Evolutionary conservation across 2,797 vertebrate species (phyloP).

Genomic region (Chiroxiphia lanceolata): DNA sequence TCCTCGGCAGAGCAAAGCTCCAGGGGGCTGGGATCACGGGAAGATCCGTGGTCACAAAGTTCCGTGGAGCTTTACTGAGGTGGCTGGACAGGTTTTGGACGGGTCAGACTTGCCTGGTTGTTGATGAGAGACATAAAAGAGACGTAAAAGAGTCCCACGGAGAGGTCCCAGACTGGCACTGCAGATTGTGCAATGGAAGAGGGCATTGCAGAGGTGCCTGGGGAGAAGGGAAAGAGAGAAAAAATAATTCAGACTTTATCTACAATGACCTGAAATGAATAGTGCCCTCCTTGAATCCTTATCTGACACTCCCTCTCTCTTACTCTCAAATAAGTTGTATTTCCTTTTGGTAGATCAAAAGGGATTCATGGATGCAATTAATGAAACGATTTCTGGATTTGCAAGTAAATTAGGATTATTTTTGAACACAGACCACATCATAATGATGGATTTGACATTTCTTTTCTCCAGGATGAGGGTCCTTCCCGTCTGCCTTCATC

Average conservation of each 20-base stretch:
- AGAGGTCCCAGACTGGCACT: fast-evolving
- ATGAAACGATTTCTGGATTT: background rate
- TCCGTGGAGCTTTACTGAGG: fast-evolving
- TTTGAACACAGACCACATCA: background rate
- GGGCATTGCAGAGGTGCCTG: background rate
- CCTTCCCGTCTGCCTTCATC: background rate
- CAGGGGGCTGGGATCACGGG: background rate
- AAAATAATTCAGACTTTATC: background rate
- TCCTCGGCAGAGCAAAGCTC: background rate
- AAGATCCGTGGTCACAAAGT: background rate
- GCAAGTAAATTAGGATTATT: background rate
- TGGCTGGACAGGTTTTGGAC: background rate
- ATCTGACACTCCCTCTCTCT: background rate
- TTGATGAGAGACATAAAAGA: fast-evolving
- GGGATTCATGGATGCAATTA: background rate
- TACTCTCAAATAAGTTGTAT: background rate
- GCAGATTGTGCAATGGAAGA: background rate
- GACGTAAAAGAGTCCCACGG: fast-evolving
- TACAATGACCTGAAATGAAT: background rate
- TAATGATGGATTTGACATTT: background rate
- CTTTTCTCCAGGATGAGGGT: slow-evolving; percentile 38
- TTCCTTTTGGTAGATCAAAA: background rate
- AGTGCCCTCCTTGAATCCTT: background rate
- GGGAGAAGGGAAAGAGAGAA: background rate
- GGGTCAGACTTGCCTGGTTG: background rate